Percentiles rank a stretch among this genome's conserved stretches.
Evolutionary conservation across 1,140 invertebrate species (phyloP).

Genomic region (Neodiprion pinetum): DNA sequence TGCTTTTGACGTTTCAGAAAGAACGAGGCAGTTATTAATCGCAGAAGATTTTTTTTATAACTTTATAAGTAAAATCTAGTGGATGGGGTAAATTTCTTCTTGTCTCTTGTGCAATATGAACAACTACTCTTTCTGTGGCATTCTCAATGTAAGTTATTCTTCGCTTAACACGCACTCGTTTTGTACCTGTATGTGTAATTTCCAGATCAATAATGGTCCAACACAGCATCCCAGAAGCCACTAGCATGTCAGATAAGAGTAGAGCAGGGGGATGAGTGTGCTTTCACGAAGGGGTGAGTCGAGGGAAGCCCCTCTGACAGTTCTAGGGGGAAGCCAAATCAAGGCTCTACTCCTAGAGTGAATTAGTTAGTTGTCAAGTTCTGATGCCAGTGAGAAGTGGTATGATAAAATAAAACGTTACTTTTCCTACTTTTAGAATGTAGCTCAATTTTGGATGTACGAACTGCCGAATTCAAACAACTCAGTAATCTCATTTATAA

Average conservation of each 20-base stretch:
- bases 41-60: too few relatives aligned
- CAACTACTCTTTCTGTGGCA: too few relatives aligned
- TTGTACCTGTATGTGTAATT: neutral
- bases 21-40: too few relatives aligned
- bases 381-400: conserved; percentile 44
- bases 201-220: conserved; percentile 58
- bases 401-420: conserved; percentile 29
- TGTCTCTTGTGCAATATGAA: too few relatives aligned
- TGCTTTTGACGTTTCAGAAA: too few relatives aligned
- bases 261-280: conserved; percentile 29
- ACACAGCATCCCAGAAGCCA: conserved; percentile 49
- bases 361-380: conserved; percentile 40
- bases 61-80: too few relatives aligned
- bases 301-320: conserved; percentile 44
- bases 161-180: neutral
- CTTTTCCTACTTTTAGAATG: too few relatives aligned
- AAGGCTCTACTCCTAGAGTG: conserved; percentile 41
- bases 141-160: conserved; percentile 21
- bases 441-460: too few relatives aligned
- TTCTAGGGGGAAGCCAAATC: conserved; percentile 52
- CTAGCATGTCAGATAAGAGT: conserved; percentile 13
- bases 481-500: too few relatives aligned
- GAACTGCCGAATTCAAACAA: too few relatives aligned
- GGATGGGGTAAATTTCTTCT: too few relatives aligned
- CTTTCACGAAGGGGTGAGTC: conserved; percentile 40